These are phyloP conservation scores for Dolichoris vasculosae DNA, from an alignment of 1,140 invertebrate species.

Conservation along the genomic window DNA sequence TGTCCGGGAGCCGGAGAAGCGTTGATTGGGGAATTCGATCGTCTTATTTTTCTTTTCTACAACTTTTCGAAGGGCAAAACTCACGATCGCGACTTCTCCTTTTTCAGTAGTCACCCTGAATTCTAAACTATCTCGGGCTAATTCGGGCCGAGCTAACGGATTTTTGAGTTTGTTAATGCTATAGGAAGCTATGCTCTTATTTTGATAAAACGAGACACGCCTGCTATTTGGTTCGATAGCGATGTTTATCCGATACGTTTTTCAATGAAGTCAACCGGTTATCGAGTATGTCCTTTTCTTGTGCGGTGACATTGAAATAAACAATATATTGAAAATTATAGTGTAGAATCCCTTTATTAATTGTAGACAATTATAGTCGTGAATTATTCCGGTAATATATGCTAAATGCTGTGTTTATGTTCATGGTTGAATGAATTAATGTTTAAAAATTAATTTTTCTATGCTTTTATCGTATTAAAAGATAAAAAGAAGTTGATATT, in stretches of 20 bases:
- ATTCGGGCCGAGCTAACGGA: background rate
- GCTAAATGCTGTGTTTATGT: background rate
- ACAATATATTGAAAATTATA: slow-evolving; percentile 1
- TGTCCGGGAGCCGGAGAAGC: background rate
- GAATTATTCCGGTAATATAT: background rate
- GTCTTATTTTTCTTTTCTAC: background rate
- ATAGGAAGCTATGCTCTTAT: background rate
- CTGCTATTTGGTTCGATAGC: background rate
- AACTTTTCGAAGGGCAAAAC: background rate
- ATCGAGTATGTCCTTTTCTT: background rate
- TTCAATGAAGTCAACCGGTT: background rate
- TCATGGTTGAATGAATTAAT: background rate
- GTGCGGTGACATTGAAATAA: background rate
- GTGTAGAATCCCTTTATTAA: slow-evolving; percentile 1
- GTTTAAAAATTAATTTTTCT: background rate
- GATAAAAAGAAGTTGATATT: background rate
- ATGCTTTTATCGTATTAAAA: background rate
- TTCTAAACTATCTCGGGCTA: background rate
- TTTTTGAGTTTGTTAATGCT: background rate
- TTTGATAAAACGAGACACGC: background rate
- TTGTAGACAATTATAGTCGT: background rate
- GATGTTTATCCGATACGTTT: background rate
- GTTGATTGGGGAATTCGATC: background rate
- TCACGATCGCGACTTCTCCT: background rate
- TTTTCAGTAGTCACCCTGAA: background rate